These are phyloP conservation scores for Lithophane ornitopus DNA, from an alignment of 2,888 invertebrate species.

Conservation along the genomic window DNA sequence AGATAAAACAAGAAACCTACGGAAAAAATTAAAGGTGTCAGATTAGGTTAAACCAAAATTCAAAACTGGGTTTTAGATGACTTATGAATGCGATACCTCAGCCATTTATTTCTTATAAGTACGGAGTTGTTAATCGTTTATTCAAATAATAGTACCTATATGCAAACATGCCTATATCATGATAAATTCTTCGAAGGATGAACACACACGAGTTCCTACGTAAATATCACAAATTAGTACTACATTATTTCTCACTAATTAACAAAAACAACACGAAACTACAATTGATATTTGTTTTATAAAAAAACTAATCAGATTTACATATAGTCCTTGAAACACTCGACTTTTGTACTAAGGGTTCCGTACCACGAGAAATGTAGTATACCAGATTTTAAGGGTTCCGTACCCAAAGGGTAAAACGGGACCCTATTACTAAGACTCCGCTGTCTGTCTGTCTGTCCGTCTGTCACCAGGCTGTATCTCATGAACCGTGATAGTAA, in stretches of 20 bases:
- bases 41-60: no score
- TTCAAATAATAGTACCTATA: background rate
- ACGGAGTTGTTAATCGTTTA: no score
- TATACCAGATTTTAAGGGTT: no score
- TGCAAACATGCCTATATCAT: background rate
- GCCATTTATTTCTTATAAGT: background rate
- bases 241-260: slow-evolving; percentile 6
- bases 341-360: background rate
- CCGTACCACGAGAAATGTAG: background rate
- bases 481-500: no score
- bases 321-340: slow-evolving; percentile 1
- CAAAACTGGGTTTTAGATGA: no score
- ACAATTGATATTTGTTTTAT: slow-evolving; percentile 13
- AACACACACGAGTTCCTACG: background rate
- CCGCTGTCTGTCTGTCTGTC: no score
- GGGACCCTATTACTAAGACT: no score
- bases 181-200: background rate
- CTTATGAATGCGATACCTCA: background rate
- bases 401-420: no score
- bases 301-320: slow-evolving; percentile 7
- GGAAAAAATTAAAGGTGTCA: no score
- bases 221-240: background rate
- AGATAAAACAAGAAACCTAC: no score
- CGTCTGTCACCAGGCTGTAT: no score
- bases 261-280: slow-evolving; percentile 4